Evolutionary conservation across 2,113 vertebrate genomes (phyloP), one percentile per base, ranked within the genome.

Genomic region (Rhizomys pruinosus): DNA sequence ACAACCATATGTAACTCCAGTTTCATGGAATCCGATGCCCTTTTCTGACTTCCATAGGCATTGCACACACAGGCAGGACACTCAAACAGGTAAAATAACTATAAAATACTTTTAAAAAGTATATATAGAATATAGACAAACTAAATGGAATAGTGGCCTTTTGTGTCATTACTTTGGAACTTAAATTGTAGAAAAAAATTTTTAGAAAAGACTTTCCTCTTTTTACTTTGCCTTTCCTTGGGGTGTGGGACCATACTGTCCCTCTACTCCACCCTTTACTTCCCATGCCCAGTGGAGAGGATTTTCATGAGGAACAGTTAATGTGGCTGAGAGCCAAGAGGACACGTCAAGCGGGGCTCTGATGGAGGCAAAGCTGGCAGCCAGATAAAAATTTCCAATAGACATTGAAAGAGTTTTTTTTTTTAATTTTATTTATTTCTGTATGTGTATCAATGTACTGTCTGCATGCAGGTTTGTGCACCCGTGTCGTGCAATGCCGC

Each of bases 161-260:
- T 73, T 34, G 29, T 39, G 27, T 64, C 23, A 19, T 81, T 39
- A 5, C 39, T 76, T 66, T 59, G 8, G 27, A 63, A 76, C 34
- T 86, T 71, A 34, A 77, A 52, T 20, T 19, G 63, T n/a, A 12
- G 57, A 4, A 32, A 32, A 23, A 64, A 3, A 13, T 78, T 27
- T 52, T 90, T 9, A n/a, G 63, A 64, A 69, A 64, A 79, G 12
- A 39, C 23, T 55, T 84, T 17, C 3, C 59, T 20, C n/a, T 78
- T 86, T 92, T 78, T 73, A 12, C 16, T 92, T 78, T 63, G 7
- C 12, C 22, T 93, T 57, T 39, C 66, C 34, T 87, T 57, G 37
- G 59, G 34, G 7, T 9, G 2, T 61, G 42, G 55, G 61, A 17
- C 3, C 39, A 20, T 1, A n/a, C 42, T 13, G 2, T 42, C 10